Percentiles rank a stretch among this genome's conserved stretches.
Conservation (phyloP, 2,113 vertebrate species). For the Potamarius usumacintae region DNA sequence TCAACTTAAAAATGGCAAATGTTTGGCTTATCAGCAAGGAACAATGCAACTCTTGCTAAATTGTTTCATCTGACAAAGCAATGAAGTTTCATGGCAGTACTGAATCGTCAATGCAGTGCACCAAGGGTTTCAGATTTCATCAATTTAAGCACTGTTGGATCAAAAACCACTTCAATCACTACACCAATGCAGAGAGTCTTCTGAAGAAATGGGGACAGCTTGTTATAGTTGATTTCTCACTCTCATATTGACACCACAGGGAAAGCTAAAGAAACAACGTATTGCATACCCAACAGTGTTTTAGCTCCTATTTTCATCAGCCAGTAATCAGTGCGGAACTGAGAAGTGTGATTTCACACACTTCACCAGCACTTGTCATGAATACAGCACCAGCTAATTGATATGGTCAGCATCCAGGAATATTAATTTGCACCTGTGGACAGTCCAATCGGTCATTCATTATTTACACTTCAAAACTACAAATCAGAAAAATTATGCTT, state of each 20-base stretch:
- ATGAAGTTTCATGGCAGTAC: conserved; percentile 20
- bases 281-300: conserved; percentile 9
- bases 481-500: neutral
- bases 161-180: conserved; percentile 24
- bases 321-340: conserved; percentile 16
- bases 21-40: conserved; percentile 10
- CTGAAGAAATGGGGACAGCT: neutral
- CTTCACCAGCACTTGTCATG: neutral
- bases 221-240: conserved; percentile 17
- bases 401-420: neutral
- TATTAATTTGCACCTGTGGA: neutral
- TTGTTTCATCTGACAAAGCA: conserved; percentile 13
- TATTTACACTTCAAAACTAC: neutral
- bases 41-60: conserved; percentile 1
- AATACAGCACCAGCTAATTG: neutral
- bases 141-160: conserved; percentile 13
- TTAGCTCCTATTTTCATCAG: conserved; percentile 28
- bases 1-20: conserved; percentile 14
- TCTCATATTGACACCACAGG: conserved; percentile 9
- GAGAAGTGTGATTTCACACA: conserved; percentile 23
- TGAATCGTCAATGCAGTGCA: neutral
- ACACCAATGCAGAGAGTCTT: conserved; percentile 1
- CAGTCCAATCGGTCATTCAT: neutral
- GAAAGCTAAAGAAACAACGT: conserved; percentile 40
- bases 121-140: conserved; percentile 17